Conservation (phyloP, 2,888 invertebrate genomes). For the Kuschelorhynchus macadamiae region DNA sequence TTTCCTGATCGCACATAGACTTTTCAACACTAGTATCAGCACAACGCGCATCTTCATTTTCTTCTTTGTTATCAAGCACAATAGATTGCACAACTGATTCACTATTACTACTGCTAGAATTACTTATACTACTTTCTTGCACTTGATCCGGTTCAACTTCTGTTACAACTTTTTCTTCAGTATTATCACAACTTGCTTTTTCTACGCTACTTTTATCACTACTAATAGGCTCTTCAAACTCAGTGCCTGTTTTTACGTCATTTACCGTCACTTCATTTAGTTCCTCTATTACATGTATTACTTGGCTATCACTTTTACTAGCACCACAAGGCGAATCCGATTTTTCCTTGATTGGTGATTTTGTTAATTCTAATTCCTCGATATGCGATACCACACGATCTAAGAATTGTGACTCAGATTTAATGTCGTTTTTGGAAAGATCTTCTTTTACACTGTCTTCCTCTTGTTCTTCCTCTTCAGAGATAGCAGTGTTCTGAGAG, state of each 20-base stretch:
- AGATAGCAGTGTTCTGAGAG: constrained; percentile 20
- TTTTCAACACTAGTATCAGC: constrained; percentile 15
- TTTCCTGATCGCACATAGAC: constrained; percentile 31
- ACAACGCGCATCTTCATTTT: constrained; percentile 31
- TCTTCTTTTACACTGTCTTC: constrained; percentile 1
- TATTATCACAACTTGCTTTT: constrained; percentile 38
- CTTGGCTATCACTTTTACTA: constrained; percentile 37
- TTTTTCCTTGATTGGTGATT: neutral
- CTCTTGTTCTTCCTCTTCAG: constrained; percentile 37
- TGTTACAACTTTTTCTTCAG: constrained; percentile 18
- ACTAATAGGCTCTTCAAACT: constrained; percentile 4
- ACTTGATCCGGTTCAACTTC: constrained; percentile 22
- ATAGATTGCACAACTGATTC: constrained; percentile 37
- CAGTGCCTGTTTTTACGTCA: constrained; percentile 8
- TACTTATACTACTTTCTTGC: constrained; percentile 39
- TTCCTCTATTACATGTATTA: no score
- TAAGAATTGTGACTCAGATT: neutral
- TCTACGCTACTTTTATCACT: constrained; percentile 14
- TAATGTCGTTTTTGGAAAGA: constrained; percentile 16
- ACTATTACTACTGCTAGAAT: constrained; percentile 34
- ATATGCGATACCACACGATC: constrained; percentile 61
- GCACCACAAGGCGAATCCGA: constrained; percentile 3
- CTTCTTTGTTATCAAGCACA: constrained; percentile 5
- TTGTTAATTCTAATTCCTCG: constrained; percentile 41
- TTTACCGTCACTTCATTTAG: constrained; percentile 24